Evolutionary conservation across 2,888 invertebrate genomes (phyloP).

Genomic region (Zygogramma bicolorata): DNA sequence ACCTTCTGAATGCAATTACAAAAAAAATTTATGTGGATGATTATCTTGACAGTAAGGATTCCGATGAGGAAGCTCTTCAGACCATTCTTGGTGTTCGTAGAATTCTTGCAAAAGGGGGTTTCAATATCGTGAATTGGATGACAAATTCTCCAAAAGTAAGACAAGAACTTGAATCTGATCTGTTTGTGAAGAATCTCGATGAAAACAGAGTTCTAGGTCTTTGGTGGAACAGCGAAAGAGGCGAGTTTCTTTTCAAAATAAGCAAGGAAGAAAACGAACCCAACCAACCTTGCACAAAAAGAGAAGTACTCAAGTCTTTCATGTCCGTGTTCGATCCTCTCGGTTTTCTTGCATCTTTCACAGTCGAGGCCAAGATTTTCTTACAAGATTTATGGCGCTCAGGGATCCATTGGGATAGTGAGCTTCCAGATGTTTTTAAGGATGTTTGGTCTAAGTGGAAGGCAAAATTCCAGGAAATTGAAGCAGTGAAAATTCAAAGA

Average conservation of each 20-base stretch:
- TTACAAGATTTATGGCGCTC: background rate
- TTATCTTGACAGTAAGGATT: background rate
- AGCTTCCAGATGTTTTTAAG: background rate
- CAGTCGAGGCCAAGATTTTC: background rate
- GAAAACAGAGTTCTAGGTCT: no score
- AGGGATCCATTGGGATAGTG: background rate
- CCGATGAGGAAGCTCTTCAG: background rate
- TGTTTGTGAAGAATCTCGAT: background rate
- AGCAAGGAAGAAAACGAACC: no score
- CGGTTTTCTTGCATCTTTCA: background rate
- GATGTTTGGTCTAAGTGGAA: background rate
- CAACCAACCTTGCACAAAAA: background rate
- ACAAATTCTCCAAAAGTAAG: background rate
- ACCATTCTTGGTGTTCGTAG: background rate
- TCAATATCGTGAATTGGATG: background rate
- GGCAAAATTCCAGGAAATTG: background rate
- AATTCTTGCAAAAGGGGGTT: background rate
- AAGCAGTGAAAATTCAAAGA: background rate
- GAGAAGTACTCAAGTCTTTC: background rate
- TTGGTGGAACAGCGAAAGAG: no score
- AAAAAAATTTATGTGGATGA: background rate
- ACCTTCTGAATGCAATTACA: no score
- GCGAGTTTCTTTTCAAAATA: no score
- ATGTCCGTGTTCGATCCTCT: background rate
- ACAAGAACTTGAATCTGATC: background rate